Evolutionary conservation across 2,113 vertebrate genomes (phyloP), one percentile per base, ranked within the genome.

Genomic region (Coracopsis vasa): DNA sequence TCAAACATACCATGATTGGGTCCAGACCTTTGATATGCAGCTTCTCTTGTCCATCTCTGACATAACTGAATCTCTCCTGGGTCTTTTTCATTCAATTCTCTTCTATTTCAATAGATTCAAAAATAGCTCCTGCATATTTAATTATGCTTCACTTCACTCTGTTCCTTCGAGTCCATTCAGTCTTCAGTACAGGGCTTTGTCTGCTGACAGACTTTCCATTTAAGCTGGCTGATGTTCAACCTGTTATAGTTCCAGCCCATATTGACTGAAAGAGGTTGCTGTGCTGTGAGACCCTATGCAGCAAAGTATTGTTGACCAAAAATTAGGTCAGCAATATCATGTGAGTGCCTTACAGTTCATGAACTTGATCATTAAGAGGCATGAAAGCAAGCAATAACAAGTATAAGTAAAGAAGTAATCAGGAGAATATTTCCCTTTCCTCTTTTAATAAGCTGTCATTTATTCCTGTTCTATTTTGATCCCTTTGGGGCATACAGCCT

Each of bases 381-480:
- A 8, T 27, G 58, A 67, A 78, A 89, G 77, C 61, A 61, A 71
- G 10, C 8, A 45, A 12, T 48, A 80, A 39, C 44, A 9, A 9
- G 53, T 66, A 28, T 53, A 95, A 75, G 65, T 25, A 28, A 91
- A 90, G 88, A 33, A 79, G 41, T 70, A 79, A 94, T 87, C 77
- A 73, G 67, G 74, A 88, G 80, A 89, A 41, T 79, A 84, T 86
- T 93, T 80, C 70, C 61, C 35, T 61, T 94, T 91, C 16, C 69
- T 89, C 73, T 90, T 86, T 89, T 86, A 96, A 90, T 86, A 92
- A 93, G 88, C 69, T 65, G 13, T 90, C 71, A 58, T 90, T 93
- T 83, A 86, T 85, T 54, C 80, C 42, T 90, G 37, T 60, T 92
- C 78, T 91, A 13, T 75, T 93, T 71, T 16, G 11, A 44, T 86